These are phyloP conservation scores for Ochropleura leucogaster DNA, from an alignment of 2,888 invertebrate species.

Conservation along the genomic window DNA sequence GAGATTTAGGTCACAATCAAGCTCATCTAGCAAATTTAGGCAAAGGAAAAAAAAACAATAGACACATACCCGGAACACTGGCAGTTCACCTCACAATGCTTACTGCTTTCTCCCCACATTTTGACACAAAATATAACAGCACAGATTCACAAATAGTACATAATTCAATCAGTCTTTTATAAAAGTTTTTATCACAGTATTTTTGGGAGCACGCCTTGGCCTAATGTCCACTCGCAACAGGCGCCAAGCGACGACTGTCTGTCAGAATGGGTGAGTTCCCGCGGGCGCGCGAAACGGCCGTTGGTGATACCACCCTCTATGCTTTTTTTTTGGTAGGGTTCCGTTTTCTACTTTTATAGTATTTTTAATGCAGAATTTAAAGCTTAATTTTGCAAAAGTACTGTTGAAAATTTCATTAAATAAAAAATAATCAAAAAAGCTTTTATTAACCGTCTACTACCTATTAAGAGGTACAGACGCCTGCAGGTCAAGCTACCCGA, in stretches of 20 bases:
- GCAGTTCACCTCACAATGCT: constrained; percentile 84
- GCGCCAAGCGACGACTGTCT: constrained; percentile 26
- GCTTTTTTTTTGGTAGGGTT: constrained; percentile 65
- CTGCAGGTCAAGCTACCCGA: no score
- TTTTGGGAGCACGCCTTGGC: constrained; percentile 34
- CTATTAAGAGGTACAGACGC: no score
- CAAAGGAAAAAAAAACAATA: constrained; percentile 5
- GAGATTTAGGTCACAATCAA: constrained; percentile 26
- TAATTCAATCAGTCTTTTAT: constrained; percentile 65
- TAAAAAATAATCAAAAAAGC: no score
- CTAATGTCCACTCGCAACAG: constrained; percentile 10
- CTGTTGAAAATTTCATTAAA: neutral
- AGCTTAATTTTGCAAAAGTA: neutral
- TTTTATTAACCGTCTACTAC: no score
- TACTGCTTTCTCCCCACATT: constrained; percentile 87
- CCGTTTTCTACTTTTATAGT: constrained; percentile 75
- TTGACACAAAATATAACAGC: constrained; percentile 66
- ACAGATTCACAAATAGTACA: constrained; percentile 79
- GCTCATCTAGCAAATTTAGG: neutral
- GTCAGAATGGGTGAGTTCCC: constrained; percentile 62
- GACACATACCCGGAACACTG: constrained; percentile 87
- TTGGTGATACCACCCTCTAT: constrained; percentile 74
- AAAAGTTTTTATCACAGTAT: constrained; percentile 69
- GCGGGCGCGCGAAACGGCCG: constrained; percentile 70
- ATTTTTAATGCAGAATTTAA: constrained; percentile 38